Evolutionary conservation across 2,797 vertebrate genomes (phyloP).

Genomic region (Cynopterus sphinx): DNA sequence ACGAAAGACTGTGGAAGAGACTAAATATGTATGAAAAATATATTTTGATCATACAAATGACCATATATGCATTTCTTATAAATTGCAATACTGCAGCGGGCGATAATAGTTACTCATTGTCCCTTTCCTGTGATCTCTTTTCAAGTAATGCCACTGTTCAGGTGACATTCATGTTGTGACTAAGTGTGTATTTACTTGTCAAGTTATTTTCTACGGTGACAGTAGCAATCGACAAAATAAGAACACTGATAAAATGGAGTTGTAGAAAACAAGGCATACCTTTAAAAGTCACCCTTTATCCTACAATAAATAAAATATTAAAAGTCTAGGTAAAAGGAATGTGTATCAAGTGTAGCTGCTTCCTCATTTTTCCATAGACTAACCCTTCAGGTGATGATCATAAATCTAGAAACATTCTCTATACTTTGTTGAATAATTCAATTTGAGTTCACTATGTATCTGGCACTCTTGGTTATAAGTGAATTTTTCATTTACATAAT

Average conservation of each 20-base stretch:
- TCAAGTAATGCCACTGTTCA: neutral
- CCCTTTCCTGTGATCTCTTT: neutral
- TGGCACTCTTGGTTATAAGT: slow-evolving; percentile 58
- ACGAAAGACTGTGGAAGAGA: neutral
- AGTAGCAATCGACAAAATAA: neutral
- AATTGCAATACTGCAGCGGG: neutral
- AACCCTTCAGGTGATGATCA: neutral
- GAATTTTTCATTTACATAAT: slow-evolving; percentile 72
- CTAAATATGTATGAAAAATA: neutral
- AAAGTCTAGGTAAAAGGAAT: neutral
- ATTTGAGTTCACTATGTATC: slow-evolving; percentile 48
- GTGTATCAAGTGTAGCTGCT: neutral
- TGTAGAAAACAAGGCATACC: neutral
- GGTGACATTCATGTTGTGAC: neutral
- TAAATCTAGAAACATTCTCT: slow-evolving; percentile 16
- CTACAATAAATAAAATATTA: neutral
- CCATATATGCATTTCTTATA: neutral
- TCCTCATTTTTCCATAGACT: neutral
- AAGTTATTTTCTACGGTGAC: neutral
- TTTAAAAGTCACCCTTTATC: neutral
- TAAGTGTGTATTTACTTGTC: neutral
- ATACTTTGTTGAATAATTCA: slow-evolving; percentile 66
- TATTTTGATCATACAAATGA: neutral
- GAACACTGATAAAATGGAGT: neutral
- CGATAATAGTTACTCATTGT: neutral